These are phyloP conservation scores for Lasioglossum baleicum DNA, from an alignment of 1,140 invertebrate genomes.

Conservation along the genomic window DNA sequence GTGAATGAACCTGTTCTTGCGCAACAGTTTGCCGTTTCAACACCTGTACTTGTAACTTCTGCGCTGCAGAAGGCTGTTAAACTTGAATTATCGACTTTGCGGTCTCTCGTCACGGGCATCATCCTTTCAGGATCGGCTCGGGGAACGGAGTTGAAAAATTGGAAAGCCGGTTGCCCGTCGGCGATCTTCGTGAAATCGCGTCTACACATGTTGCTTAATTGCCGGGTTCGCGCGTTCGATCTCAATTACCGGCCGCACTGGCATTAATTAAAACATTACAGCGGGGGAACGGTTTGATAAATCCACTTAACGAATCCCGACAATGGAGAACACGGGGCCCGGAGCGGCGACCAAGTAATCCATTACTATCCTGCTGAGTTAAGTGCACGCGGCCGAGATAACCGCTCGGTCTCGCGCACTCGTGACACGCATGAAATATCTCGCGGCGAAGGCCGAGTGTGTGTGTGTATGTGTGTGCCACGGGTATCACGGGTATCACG, in stretches of 20 bases:
- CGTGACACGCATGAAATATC: slow-evolving; percentile 51
- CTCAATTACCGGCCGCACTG: slow-evolving; percentile 21
- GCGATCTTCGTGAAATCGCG: background rate
- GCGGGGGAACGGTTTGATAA: slow-evolving; percentile 31
- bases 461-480: background rate
- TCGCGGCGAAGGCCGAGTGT: slow-evolving; percentile 7
- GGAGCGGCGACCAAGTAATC: slow-evolving; percentile 23
- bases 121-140: too few relatives aligned
- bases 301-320: slow-evolving; percentile 36
- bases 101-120: too few relatives aligned
- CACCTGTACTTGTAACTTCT: too few relatives aligned
- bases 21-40: too few relatives aligned
- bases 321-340: slow-evolving; percentile 34
- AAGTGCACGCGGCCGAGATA: slow-evolving; percentile 32
- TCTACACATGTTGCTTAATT: background rate
- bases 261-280: slow-evolving; percentile 43
- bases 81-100: too few relatives aligned
- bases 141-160: background rate
- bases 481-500: background rate
- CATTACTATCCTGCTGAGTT: slow-evolving; percentile 49
- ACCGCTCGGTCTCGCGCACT: slow-evolving; percentile 8
- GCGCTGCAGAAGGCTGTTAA: too few relatives aligned
- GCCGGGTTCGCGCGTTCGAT: slow-evolving; percentile 9
- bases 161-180: background rate
- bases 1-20: too few relatives aligned